Evolutionary conservation across 1,140 invertebrate genomes (phyloP).

Genomic region (Musca vetustissima): DNA sequence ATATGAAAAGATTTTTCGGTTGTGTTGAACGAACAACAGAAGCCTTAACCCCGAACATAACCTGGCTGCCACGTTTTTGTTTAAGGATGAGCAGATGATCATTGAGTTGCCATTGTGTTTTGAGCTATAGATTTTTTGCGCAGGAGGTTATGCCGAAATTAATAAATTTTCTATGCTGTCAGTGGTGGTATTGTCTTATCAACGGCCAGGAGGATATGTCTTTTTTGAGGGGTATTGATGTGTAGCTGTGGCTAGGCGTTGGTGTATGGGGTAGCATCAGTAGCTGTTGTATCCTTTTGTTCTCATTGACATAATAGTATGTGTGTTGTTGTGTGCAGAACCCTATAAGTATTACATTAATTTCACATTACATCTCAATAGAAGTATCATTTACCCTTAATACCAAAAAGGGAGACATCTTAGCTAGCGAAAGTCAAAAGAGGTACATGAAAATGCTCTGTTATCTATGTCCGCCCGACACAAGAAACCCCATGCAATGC

Average conservation of each 20-base stretch:
- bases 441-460: neutral
- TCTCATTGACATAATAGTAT: neutral
- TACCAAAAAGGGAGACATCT: neutral
- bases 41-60: no score
- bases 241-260: no score
- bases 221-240: no score
- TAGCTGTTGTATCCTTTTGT: neutral
- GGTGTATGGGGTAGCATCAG: neutral
- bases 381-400: conserved; percentile 14
- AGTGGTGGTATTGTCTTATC: neutral
- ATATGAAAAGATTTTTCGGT: no score
- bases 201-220: no score
- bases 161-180: conserved; percentile 4
- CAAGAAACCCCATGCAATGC: neutral
- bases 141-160: conserved; percentile 15
- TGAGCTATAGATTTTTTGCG: neutral
- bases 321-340: no score
- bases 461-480: no score
- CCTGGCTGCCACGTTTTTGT: no score
- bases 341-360: neutral
- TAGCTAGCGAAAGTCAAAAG: neutral
- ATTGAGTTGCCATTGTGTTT: neutral
- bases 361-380: conserved; percentile 16
- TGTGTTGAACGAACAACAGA: no score
- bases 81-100: conserved; percentile 5